Evolutionary conservation across 2,888 invertebrate genomes (phyloP), one percentile per base, ranked within the genome.

Genomic region (Thymelicus acteon): DNA sequence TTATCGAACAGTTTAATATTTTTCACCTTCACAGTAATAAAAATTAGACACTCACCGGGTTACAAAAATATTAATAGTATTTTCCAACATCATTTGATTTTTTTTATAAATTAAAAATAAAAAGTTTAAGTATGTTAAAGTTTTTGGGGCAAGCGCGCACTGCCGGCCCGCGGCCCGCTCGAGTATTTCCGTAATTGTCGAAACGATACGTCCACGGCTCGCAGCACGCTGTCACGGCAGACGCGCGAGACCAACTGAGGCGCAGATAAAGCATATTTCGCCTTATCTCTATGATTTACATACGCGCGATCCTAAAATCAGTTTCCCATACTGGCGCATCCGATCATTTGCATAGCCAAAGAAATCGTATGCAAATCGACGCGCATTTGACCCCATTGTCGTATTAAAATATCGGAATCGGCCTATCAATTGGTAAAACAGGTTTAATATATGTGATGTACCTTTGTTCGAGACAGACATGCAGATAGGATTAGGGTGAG

Each of bases 391-490:
- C 85, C 81, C 82, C 79, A 84, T 91, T 90, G 88, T 87, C 78
- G 80, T 86, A 84, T 85, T 89, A 92, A 88, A 88, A 89, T 89
- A 92, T 91, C 87, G 88, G 78, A 86, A 85, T 84, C 83, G 80
- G 80, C 81, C 87, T 87, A 91, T 93, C 92, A 91, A 93, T 93
- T 85, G 88, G 85, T 86, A 85, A 90, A 93, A 93, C 93, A 90
- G 93, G 93, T 93, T 93, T 90, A 85, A 88, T 85, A 86, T 84
- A 80, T 87, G 85, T 82, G 87, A 86, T 84, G 83, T 79, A 78
- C 79, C 83, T 85, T 90, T 91, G 89, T 88, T 74, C 75, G 72
- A 10, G 44, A 72, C 75, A 49, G 73, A 73, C 75, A 75, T 75
- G 72, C 66, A 88, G 88, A 88, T 87, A 87, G 86, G 92, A 91